A percentile compares a stretch with the other conserved stretches of the same genome.
Conservation (phyloP, 2,113 vertebrate species). For the Aepyceros melampus region DNA sequence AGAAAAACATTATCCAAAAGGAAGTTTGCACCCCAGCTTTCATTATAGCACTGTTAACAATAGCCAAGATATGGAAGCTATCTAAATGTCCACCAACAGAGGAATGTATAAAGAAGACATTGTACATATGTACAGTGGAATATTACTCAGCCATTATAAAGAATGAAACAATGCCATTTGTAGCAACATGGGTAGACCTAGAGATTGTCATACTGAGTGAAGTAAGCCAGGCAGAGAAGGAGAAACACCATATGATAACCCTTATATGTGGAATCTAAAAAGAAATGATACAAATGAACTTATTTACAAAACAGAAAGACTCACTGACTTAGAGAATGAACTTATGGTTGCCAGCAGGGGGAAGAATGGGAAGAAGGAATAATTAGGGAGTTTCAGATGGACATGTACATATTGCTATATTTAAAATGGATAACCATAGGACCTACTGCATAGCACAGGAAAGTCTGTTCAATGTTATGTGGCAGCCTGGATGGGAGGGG, state of each 20-base stretch:
- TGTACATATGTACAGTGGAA: background rate
- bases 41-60: background rate
- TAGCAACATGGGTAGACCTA: background rate
- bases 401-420: background rate
- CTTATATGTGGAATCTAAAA: background rate
- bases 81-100: background rate
- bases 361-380: background rate
- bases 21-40: background rate
- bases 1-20: background rate
- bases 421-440: background rate
- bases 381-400: background rate
- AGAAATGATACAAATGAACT: background rate
- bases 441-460: background rate
- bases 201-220: background rate
- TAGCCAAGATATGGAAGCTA: background rate
- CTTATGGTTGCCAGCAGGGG: background rate
- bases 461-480: background rate
- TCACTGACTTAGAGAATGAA: background rate
- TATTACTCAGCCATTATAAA: background rate
- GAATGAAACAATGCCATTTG: background rate
- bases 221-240: background rate
- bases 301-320: background rate
- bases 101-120: background rate
- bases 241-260: background rate
- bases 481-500: background rate